phyloP scores from a whole-genome alignment of 2,888 invertebrate genomes.

The Leucophora obtusa region DNA sequence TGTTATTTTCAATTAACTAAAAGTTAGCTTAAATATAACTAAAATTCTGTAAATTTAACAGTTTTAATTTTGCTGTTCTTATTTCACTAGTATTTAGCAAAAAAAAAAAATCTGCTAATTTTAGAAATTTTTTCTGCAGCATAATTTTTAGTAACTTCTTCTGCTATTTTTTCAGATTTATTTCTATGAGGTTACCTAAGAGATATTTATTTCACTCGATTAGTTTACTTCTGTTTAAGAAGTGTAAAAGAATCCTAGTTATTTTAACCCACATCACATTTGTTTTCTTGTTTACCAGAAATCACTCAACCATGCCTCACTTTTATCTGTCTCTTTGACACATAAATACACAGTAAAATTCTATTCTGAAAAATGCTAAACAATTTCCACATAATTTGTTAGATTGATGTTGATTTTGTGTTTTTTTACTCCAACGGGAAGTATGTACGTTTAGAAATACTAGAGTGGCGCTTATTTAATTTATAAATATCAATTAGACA shows the following conservation, averaged over 20 bases:
- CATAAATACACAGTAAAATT: not conserved
- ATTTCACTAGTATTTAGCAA: too few relatives aligned
- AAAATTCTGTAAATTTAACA: too few relatives aligned
- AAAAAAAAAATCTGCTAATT: too few relatives aligned
- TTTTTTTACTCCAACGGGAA: not conserved
- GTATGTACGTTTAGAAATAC: not conserved
- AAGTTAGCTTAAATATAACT: too few relatives aligned
- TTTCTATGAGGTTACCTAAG: not conserved
- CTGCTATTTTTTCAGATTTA: too few relatives aligned
- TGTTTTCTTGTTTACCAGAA: not conserved
- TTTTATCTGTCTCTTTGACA: conserved; percentile 6
- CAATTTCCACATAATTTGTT: conserved; percentile 14
- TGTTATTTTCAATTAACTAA: too few relatives aligned
- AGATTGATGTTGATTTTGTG: not conserved
- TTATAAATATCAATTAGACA: too few relatives aligned
- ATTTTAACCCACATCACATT: not conserved
- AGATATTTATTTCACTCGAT: not conserved
- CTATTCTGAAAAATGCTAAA: conserved; percentile 8
- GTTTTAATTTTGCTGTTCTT: too few relatives aligned
- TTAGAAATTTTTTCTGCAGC: too few relatives aligned
- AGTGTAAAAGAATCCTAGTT: not conserved
- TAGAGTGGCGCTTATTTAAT: not conserved
- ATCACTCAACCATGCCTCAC: too few relatives aligned
- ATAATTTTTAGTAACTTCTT: too few relatives aligned
- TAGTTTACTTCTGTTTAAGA: not conserved